Percentiles rank a stretch among this genome's conserved stretches.
phyloP scores from a whole-genome alignment of 35 echinoderm and acorn worm species.

The Anneissia japonica region DNA sequence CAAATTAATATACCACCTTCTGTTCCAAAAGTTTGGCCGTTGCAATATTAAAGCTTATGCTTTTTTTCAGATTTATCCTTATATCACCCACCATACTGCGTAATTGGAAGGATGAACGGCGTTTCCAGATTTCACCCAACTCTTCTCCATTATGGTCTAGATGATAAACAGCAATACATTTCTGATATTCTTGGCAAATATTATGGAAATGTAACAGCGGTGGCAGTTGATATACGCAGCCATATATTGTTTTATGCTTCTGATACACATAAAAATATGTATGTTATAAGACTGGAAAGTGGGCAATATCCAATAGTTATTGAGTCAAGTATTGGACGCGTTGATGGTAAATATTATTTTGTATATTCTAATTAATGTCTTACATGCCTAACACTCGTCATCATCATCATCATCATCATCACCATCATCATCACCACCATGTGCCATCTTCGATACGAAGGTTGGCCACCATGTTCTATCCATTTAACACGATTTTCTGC shows the following conservation, averaged over 20 bases:
- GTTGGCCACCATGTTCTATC: too few species aligned
- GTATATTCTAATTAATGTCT: too few species aligned
- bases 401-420: too few species aligned
- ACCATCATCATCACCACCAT: too few species aligned
- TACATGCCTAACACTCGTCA: too few species aligned
- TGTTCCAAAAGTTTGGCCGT: too few species aligned
- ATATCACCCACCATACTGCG: not conserved
- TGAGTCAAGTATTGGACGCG: not conserved
- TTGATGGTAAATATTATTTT: not conserved
- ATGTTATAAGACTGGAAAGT: not conserved
- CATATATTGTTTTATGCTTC: not conserved
- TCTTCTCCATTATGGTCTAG: not conserved
- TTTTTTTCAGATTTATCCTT: not conserved
- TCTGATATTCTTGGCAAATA: not conserved
- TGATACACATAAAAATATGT: not conserved
- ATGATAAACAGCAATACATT: not conserved
- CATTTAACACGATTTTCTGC: too few species aligned
- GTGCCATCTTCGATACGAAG: too few species aligned
- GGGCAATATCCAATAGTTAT: not conserved
- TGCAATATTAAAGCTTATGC: not conserved
- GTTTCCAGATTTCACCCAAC: not conserved
- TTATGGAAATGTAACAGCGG: not conserved
- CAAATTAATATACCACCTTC: too few species aligned
- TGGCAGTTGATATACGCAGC: not conserved
- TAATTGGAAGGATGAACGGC: not conserved